Conservation (phyloP, 2,797 vertebrate species). For the Acropternis orthonyx region DNA sequence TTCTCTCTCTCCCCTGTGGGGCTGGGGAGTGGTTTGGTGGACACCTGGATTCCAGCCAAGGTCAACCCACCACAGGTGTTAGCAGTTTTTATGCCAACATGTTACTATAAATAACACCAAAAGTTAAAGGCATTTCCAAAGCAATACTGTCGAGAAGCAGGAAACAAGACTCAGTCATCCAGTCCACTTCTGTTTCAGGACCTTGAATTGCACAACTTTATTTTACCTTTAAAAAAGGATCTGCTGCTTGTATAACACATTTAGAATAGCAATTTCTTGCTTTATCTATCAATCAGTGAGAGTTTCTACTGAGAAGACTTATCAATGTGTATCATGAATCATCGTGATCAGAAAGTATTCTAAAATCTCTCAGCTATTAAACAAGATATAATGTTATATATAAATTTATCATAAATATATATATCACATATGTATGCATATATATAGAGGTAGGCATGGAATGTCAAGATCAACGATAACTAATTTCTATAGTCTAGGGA, state of each 20-base stretch:
- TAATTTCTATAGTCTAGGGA: slow-evolving; percentile 72
- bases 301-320: slow-evolving; percentile 61
- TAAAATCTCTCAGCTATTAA: slow-evolving; percentile 71
- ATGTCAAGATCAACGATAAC: slow-evolving; percentile 75
- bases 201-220: background rate
- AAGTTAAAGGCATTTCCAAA: background rate
- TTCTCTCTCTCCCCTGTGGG: too few relatives aligned
- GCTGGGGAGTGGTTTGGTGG: background rate
- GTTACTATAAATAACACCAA: background rate
- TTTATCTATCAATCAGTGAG: slow-evolving; percentile 65
- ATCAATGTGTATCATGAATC: slow-evolving; percentile 51
- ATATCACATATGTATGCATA: background rate
- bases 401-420: background rate
- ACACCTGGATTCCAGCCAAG: background rate
- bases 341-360: slow-evolving; percentile 67
- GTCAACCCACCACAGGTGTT: background rate
- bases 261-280: slow-evolving; percentile 17
- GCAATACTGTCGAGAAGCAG: background rate
- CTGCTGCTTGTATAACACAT: background rate
- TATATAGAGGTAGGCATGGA: slow-evolving; percentile 57
- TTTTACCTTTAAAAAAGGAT: slow-evolving; percentile 23
- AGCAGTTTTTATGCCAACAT: background rate
- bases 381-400: slow-evolving; percentile 52
- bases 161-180: background rate
- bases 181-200: slow-evolving; percentile 8